Evolutionary conservation across 2,888 invertebrate species (phyloP).

Genomic region (Lymantria dispar): DNA sequence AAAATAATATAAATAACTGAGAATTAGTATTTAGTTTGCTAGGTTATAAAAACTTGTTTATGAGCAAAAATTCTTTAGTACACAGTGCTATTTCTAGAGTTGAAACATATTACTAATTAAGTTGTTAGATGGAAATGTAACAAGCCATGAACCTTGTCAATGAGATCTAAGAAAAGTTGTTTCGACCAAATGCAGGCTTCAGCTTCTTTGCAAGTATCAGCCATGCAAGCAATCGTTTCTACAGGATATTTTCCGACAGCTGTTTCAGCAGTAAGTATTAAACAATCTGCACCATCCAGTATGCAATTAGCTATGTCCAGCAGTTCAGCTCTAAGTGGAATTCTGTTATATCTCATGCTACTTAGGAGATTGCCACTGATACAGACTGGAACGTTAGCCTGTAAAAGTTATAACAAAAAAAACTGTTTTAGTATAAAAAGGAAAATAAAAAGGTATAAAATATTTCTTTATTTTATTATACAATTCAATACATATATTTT

Average conservation of each 20-base stretch:
- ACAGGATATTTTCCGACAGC: constrained; percentile 85
- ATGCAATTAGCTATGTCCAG: constrained; percentile 88
- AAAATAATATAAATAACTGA: no score
- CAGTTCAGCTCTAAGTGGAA: constrained; percentile 82
- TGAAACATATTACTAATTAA: no score
- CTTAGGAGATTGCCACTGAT: constrained; percentile 59
- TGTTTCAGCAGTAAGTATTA: constrained; percentile 87
- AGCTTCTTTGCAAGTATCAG: constrained; percentile 84
- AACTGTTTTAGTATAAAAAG: neutral
- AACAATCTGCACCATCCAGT: constrained; percentile 87
- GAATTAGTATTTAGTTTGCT: no score
- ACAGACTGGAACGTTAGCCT: constrained; percentile 63
- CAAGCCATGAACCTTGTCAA: constrained; percentile 51
- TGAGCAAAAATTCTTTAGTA: no score
- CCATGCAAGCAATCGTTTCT: constrained; percentile 65
- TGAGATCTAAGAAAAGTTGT: constrained; percentile 63
- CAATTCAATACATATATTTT: no score
- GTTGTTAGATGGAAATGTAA: neutral
- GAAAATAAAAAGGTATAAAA: neutral
- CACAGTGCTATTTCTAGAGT: no score
- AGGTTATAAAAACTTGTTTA: no score
- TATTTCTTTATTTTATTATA: no score
- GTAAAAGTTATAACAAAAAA: constrained; percentile 1
- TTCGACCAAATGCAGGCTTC: constrained; percentile 85
- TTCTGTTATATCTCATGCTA: constrained; percentile 57